These are phyloP conservation scores for Dolichomitus sp. DNA, from an alignment of 2,888 invertebrate genomes.

Conservation along the genomic window DNA sequence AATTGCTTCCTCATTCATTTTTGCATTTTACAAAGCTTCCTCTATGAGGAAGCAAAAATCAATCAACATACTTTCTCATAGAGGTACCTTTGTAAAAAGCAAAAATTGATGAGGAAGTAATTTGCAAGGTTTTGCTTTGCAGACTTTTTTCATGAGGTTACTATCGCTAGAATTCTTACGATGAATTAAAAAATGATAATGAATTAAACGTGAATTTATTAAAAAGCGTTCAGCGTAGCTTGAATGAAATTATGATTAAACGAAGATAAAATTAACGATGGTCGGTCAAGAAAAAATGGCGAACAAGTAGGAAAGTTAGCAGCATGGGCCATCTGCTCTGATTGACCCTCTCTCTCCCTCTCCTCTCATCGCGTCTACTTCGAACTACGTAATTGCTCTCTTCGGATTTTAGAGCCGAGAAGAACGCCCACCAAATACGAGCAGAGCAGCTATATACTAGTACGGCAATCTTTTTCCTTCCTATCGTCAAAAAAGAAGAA, in stretches of 20 bases:
- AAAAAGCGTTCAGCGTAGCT: not conserved
- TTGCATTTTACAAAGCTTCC: too few relatives aligned
- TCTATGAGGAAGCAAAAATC: too few relatives aligned
- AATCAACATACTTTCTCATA: too few relatives aligned
- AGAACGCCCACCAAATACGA: slow-evolving; percentile 67
- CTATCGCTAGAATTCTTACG: too few relatives aligned
- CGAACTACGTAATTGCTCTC: slow-evolving; percentile 63
- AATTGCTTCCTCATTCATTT: too few relatives aligned
- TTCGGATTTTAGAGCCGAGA: slow-evolving; percentile 57
- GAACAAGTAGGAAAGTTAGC: slow-evolving; percentile 7
- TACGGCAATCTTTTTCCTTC: slow-evolving; percentile 9
- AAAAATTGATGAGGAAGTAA: too few relatives aligned
- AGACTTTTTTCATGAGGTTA: too few relatives aligned
- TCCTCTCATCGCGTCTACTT: not conserved
- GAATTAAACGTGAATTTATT: not conserved
- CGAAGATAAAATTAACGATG: not conserved
- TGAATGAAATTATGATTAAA: not conserved
- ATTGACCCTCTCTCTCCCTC: not conserved
- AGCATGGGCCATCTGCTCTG: slow-evolving; percentile 62
- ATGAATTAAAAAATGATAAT: not conserved
- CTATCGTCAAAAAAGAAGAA: slow-evolving; percentile 19
- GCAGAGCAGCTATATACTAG: slow-evolving; percentile 9
- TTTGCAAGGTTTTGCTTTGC: too few relatives aligned
- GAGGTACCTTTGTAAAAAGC: too few relatives aligned
- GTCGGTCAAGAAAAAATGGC: slow-evolving; percentile 18